Evolutionary conservation across 2,113 vertebrate genomes (phyloP), one percentile per base, ranked within the genome.

Genomic region (Hoplias malabaricus): DNA sequence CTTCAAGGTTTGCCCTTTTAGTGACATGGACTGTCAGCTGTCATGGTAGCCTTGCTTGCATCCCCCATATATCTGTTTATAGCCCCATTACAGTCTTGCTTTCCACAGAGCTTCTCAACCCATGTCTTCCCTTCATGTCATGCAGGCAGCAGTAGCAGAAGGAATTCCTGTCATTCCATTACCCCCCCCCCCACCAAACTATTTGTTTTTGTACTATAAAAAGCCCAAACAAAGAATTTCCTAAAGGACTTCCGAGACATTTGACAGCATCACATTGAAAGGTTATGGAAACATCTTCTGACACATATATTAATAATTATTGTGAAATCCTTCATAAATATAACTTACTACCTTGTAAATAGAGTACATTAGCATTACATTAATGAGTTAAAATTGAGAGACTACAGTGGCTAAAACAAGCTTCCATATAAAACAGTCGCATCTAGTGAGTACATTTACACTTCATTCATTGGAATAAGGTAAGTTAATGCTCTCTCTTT

Each of bases 1-100:
- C 57, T 61, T 27, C 31, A 61, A 61, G 33, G 16, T 27, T 8
- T 4, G 13, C 29, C 5, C 5, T 21, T 63, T 63, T 33, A 63
- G 9, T 33, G 25, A 31, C 29, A 14, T 7, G 4, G 27, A 19
- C 57, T 31, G 57, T 36, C 59, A 63, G 31, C 31, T 63, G 31
- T 63, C 59, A 63, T 33, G 19, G 31, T 63, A 21, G 19, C 59
- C 31, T 63, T 21, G 31, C 31, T n/a, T 8, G 36, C 59, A 36
- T 63, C 33, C 29, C 12, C 59, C 59, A 62, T n/a, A 36, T 63
- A 63, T 63, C 59, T 63, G 33, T 63, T 63, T 63, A 63, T 36
- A 63, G 5, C 59, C 33, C 57, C 34, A 62, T 36, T 36, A 36
- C 59, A 10, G 11, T 27, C 25, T n/a, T 19, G 59, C 36, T 36